Base-by-base conservation (phyloP, 1,140 invertebrate genomes). In the Oedothorax gibbosus region DNA sequence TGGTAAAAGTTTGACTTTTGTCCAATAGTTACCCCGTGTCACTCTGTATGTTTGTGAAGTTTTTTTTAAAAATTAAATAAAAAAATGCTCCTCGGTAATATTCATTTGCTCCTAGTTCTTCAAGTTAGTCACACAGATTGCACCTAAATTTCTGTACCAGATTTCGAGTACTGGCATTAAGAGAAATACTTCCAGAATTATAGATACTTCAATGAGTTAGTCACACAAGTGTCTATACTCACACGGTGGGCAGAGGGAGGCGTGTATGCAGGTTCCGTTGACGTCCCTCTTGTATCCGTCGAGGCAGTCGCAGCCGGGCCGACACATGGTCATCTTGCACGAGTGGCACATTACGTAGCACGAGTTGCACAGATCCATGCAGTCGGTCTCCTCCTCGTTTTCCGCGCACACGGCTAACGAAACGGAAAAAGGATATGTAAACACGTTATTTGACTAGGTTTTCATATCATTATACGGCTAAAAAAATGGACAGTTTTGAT, bases 201-300 rank as follows among this genome's bases (percentile, higher is more conserved):
- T 35, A 35, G n/a, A n/a, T n/a, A n/a, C n/a, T n/a, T n/a, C n/a
- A n/a, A n/a, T n/a, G n/a, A n/a, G n/a, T n/a, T 35, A 35, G 1
- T 35, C 35, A 35, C 35, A 35, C 35, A 35, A 35, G 35, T 35
- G 35, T 35, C 35, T 51, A n/a, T 81, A 81, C 66, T 81, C 51
- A 81, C 78, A 81, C 15, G 50, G n/a, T 50, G 78, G 78, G 15
- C 78, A 81, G 2, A 21, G 15, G n/a, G 65, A 35, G 9, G 66
- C 78, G 11, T 56, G 78, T 14, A 81, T 71, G 35, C 78, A 81
- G 5, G 20, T 60, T 49, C 66, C 78, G 5, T 81, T 81, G 12
- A 56, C 20, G 51, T 81, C 66, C 21, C 78, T 56, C 21, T 81
- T 81, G 49, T 50, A 81, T 15, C 78, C 78, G 50, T 81, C 78